phyloP scores from a whole-genome alignment of 2,113 vertebrate genomes.

The Ia io region DNA sequence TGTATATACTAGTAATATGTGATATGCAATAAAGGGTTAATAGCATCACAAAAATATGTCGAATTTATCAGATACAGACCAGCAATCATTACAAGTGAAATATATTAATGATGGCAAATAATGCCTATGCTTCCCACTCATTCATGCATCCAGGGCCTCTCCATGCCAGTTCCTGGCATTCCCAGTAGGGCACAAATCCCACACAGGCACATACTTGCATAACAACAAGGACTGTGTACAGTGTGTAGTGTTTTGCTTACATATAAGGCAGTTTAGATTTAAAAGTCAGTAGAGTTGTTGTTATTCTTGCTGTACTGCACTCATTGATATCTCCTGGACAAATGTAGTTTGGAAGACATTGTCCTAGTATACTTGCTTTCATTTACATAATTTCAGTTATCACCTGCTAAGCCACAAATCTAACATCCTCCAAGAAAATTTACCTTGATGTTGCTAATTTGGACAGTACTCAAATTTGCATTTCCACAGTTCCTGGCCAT shows the following conservation, averaged over 20 bases:
- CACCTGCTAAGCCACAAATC: neutral
- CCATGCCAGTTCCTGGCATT: neutral
- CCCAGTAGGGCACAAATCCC: neutral
- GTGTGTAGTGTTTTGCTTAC: neutral
- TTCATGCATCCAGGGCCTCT: neutral
- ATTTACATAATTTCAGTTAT: neutral
- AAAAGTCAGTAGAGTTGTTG: neutral
- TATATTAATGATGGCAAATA: neutral
- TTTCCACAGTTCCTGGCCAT: neutral
- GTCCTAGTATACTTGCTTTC: neutral
- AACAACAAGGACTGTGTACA: neutral
- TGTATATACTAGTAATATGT: neutral
- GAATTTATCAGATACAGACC: neutral
- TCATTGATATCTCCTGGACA: neutral
- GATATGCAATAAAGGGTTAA: neutral
- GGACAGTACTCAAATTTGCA: neutral
- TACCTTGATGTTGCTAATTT: neutral
- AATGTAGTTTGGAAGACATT: neutral
- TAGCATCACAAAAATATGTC: neutral
- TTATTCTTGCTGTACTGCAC: neutral
- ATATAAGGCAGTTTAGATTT: neutral
- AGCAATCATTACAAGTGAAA: neutral
- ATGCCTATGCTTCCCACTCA: neutral
- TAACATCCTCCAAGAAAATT: neutral
- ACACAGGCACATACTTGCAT: neutral